These are phyloP conservation scores for Leistus spinibarbis DNA, from an alignment of 2,888 invertebrate genomes.

Conservation along the genomic window DNA sequence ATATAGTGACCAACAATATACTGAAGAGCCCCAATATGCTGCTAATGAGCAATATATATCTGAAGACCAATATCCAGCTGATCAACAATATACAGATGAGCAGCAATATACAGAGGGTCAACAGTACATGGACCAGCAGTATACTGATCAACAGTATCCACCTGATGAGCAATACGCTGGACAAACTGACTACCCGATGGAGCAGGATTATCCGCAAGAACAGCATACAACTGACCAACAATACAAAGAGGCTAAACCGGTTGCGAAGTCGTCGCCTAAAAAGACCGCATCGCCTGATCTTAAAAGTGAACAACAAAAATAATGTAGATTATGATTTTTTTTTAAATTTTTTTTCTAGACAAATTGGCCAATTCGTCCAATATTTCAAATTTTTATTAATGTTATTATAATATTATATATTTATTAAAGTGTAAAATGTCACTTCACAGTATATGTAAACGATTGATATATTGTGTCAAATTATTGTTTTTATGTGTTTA, in stretches of 20 bases:
- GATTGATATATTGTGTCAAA: too few relatives aligned
- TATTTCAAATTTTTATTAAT: background rate
- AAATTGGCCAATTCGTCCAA: background rate
- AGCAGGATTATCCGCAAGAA: conserved; percentile 32
- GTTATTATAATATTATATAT: conserved; percentile 4
- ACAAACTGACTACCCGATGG: conserved; percentile 23
- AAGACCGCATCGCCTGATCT: background rate
- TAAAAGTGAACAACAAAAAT: conserved; percentile 14
- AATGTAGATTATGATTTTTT: too few relatives aligned
- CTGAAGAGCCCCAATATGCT: conserved; percentile 30
- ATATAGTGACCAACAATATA: conserved; percentile 25
- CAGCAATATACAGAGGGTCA: conserved; percentile 51
- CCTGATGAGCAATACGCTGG: conserved; percentile 21
- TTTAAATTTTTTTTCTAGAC: conserved; percentile 1
- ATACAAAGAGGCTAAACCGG: conserved; percentile 12
- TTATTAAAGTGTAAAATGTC: background rate
- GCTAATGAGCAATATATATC: conserved; percentile 31
- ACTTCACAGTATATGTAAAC: too few relatives aligned
- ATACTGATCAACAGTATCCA: conserved; percentile 39
- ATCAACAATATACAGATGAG: conserved; percentile 34
- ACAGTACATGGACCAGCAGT: conserved; percentile 49
- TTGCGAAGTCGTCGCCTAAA: background rate
- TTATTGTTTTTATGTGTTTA: background rate
- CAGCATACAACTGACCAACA: conserved; percentile 28
- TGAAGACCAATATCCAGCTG: conserved; percentile 19